phyloP scores from a whole-genome alignment of 2,888 invertebrate genomes.

The Caenorhabditis panamensis region DNA sequence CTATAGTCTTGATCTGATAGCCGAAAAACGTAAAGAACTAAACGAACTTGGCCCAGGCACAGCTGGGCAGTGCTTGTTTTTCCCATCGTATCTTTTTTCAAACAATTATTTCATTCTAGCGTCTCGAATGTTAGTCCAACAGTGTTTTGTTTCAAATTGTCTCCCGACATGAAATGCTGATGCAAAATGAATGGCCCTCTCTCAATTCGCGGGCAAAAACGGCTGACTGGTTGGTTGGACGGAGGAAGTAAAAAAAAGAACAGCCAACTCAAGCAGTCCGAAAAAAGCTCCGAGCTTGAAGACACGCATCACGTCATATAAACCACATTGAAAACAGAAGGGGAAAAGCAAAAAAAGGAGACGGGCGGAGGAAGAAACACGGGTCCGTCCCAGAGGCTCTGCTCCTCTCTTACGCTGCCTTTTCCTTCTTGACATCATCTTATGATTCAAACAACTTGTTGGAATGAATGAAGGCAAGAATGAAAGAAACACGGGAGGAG shows the following conservation, averaged over 20 bases:
- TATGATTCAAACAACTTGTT: slow-evolving; percentile 57
- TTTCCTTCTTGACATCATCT: slow-evolving; percentile 25
- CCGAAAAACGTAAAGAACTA: neutral
- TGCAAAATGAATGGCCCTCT: too few relatives aligned
- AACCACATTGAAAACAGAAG: slow-evolving; percentile 55
- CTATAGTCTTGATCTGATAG: neutral
- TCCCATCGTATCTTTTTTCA: slow-evolving; percentile 18
- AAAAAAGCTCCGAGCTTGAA: slow-evolving; percentile 12
- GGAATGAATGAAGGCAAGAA: slow-evolving; percentile 1
- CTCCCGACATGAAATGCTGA: slow-evolving; percentile 39
- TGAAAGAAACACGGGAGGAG: neutral
- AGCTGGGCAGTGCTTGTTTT: neutral
- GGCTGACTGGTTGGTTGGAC: slow-evolving; percentile 6
- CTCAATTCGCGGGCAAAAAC: slow-evolving; percentile 7
- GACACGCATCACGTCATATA: slow-evolving; percentile 53
- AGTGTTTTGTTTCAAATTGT: slow-evolving; percentile 57
- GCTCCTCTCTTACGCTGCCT: slow-evolving; percentile 2
- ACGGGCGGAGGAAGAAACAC: slow-evolving; percentile 38
- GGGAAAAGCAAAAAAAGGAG: slow-evolving; percentile 23
- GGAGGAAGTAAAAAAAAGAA: slow-evolving; percentile 3
- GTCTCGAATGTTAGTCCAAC: slow-evolving; percentile 40
- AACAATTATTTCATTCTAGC: slow-evolving; percentile 26
- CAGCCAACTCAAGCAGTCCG: neutral
- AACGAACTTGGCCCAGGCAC: neutral
- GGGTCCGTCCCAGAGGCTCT: slow-evolving; percentile 24